Evolutionary conservation across 2,797 vertebrate species (phyloP).

Genomic region (Amblyraja radiata): DNA sequence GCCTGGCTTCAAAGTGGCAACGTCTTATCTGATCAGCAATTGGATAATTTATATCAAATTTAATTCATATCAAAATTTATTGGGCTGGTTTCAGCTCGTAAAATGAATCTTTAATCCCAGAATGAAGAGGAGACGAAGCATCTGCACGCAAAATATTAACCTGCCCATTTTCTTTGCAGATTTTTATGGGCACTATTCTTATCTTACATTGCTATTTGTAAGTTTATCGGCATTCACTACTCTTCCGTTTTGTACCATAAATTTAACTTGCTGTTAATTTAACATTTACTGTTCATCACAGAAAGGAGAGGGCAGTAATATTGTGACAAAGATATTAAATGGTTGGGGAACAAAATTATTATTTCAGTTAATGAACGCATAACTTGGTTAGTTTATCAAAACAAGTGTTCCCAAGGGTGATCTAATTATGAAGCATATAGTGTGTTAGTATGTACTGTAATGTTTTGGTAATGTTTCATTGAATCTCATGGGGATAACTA

Average conservation of each 20-base stretch:
- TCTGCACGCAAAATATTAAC: neutral
- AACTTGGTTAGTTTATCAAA: constrained; percentile 27
- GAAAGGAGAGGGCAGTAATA: neutral
- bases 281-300: neutral
- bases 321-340: neutral
- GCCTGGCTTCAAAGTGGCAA: neutral
- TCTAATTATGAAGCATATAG: constrained; percentile 21
- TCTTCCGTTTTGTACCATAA: neutral
- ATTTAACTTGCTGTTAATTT: neutral
- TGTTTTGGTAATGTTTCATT: neutral
- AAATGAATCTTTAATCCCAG: neutral
- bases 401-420: constrained; percentile 4
- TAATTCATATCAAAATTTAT: neutral
- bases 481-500: constrained; percentile 6
- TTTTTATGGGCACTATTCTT: neutral
- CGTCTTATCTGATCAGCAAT: neutral
- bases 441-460: constrained; percentile 21
- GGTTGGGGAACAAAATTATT: neutral
- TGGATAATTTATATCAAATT: neutral
- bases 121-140: neutral
- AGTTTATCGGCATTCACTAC: neutral
- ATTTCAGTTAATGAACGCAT: constrained; percentile 33
- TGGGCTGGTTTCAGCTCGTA: neutral
- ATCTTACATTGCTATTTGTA: neutral
- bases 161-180: neutral